Percentiles rank a stretch among this genome's conserved stretches.
Evolutionary conservation across 2,113 vertebrate genomes (phyloP).

Genomic region (Brevimyrus niger): DNA sequence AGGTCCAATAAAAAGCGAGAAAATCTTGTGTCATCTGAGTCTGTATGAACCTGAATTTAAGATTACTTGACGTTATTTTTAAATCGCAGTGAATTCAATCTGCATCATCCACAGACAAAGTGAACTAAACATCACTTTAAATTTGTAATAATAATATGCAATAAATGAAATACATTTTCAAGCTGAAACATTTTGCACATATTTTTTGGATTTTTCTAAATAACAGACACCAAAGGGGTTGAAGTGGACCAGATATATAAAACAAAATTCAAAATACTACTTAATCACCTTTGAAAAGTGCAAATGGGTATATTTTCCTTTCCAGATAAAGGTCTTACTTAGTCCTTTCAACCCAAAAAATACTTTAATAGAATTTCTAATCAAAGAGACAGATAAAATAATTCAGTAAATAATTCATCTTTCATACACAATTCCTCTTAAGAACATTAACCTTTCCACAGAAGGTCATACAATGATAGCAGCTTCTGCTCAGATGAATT

Average conservation of each 20-base stretch:
- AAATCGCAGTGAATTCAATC: background rate
- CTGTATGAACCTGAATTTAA: background rate
- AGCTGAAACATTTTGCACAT: background rate
- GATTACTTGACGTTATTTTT: background rate
- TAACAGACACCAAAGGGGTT: background rate
- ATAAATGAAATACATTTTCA: background rate
- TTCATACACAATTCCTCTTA: background rate
- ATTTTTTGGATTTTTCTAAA: background rate
- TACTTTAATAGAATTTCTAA: background rate
- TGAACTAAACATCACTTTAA: background rate
- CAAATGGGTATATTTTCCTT: background rate
- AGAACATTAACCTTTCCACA: background rate
- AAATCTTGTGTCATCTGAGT: background rate
- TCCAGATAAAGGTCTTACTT: background rate
- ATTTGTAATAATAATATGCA: background rate
- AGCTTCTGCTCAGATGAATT: background rate
- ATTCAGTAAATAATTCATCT: slow-evolving; percentile 1
- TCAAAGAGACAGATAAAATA: background rate
- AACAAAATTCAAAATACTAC: background rate
- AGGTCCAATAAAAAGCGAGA: background rate
- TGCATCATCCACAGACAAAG: background rate
- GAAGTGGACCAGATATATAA: background rate
- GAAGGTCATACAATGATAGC: background rate
- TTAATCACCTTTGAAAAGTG: background rate
- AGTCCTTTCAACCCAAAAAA: background rate